A percentile compares a stretch with the other conserved stretches of the same genome.
Conservation (phyloP, 2,797 vertebrate species). For the Sus cebifrons region DNA sequence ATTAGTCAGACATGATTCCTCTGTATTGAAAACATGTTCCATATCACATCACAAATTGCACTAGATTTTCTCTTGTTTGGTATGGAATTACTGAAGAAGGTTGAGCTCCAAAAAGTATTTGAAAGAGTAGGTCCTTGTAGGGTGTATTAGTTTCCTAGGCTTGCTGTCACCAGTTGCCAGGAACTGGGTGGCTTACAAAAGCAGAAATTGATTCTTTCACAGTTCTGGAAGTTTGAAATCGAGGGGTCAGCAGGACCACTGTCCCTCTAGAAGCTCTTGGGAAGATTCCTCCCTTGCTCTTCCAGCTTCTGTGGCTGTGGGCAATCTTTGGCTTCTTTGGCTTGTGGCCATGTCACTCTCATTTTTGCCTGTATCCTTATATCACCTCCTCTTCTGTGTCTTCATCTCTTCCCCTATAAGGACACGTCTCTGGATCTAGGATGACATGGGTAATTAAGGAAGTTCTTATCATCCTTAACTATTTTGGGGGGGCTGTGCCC, state of each 20-base stretch:
- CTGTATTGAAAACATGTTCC: conserved; percentile 37
- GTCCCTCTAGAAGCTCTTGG: too few relatives aligned
- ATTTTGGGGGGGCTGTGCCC: too few relatives aligned
- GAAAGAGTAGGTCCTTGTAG: not conserved
- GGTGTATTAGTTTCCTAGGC: not conserved
- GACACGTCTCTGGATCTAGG: too few relatives aligned
- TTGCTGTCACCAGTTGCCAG: not conserved
- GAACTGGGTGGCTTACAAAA: not conserved
- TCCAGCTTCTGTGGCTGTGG: not conserved
- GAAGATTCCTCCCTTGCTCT: not conserved
- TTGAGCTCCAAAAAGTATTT: not conserved
- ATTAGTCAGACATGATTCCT: conserved; percentile 54
- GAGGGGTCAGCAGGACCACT: too few relatives aligned
- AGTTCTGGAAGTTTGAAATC: not conserved
- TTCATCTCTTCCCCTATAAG: not conserved
- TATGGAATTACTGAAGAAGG: not conserved
- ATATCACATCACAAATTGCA: not conserved
- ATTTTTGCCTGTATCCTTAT: not conserved
- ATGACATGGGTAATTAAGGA: not conserved
- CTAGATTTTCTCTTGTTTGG: conserved; percentile 51
- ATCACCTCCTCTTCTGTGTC: too few relatives aligned
- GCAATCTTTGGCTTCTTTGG: not conserved
- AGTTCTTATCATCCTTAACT: not conserved
- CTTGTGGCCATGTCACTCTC: not conserved
- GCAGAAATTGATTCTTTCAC: not conserved